These are phyloP conservation scores for Macrosoma leucophasiata DNA, from an alignment of 2,888 invertebrate species.

Conservation along the genomic window DNA sequence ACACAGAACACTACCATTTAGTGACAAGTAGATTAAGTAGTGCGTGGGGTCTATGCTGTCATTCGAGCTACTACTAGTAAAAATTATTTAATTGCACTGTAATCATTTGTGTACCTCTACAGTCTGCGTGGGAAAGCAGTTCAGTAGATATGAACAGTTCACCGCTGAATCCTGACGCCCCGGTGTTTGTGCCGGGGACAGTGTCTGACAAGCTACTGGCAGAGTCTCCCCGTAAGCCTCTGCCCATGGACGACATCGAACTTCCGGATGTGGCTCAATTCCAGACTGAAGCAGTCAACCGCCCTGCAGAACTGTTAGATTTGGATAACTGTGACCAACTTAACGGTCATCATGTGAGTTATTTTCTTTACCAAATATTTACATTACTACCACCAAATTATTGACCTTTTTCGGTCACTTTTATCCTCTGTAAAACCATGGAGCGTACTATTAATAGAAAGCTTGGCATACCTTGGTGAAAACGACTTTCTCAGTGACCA, in stretches of 20 bases:
- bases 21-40: too few species aligned
- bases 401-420: too few species aligned
- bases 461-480: too few species aligned
- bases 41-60: too few species aligned
- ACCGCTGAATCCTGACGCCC: slow-evolving; percentile 88
- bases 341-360: slow-evolving; percentile 73
- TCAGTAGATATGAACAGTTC: slow-evolving; percentile 83
- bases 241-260: slow-evolving; percentile 78
- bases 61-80: too few species aligned
- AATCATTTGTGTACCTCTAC: slow-evolving; percentile 38
- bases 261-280: slow-evolving; percentile 78
- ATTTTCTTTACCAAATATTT: slow-evolving; percentile 5
- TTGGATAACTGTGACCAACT: slow-evolving; percentile 71
- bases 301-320: slow-evolving; percentile 77
- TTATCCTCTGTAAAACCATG: too few species aligned
- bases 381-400: too few species aligned
- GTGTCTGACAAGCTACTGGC: slow-evolving; percentile 74
- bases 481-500: too few species aligned
- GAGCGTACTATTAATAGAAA: too few species aligned
- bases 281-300: slow-evolving; percentile 76
- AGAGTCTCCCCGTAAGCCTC: slow-evolving; percentile 83
- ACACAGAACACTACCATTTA: too few species aligned
- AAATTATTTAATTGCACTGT: too few species aligned
- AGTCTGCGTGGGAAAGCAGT: slow-evolving; percentile 69
- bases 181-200: slow-evolving; percentile 85